Percentiles rank a stretch among this genome's conserved stretches.
These are phyloP conservation scores for Ischnura elegans DNA, from an alignment of 2,888 invertebrate genomes.

Conservation along the genomic window DNA sequence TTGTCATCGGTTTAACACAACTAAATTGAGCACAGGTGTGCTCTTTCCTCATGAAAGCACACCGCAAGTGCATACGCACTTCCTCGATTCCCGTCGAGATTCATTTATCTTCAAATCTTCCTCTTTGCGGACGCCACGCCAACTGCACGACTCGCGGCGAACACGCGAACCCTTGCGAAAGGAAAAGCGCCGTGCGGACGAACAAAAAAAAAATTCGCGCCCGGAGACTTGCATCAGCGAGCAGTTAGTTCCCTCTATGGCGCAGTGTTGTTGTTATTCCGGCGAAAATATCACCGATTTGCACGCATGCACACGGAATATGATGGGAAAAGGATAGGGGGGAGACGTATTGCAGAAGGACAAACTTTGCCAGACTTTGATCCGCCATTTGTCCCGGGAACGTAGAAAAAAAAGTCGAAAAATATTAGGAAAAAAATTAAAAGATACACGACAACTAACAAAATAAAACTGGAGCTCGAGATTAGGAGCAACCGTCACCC, in stretches of 20 bases:
- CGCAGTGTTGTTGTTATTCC: neutral
- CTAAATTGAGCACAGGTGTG: too few species aligned
- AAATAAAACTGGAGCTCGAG: too few species aligned
- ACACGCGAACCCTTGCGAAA: neutral
- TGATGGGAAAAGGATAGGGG: too few species aligned
- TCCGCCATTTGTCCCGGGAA: too few species aligned
- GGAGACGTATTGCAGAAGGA: too few species aligned
- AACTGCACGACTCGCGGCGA: neutral
- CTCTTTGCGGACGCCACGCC: neutral
- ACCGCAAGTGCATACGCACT: neutral
- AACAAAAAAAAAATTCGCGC: neutral
- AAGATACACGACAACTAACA: too few species aligned
- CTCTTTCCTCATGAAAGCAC: too few species aligned
- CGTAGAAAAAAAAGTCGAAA: too few species aligned
- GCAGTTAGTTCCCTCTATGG: neutral
- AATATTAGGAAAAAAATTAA: too few species aligned
- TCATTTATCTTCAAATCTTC: neutral
- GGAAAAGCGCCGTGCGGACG: neutral
- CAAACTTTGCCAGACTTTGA: too few species aligned
- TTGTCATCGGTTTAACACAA: too few species aligned
- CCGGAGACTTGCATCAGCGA: slow-evolving; percentile 2
- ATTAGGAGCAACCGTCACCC: too few species aligned
- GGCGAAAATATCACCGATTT: neutral
- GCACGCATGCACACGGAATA: neutral
- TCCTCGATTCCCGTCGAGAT: neutral